phyloP scores from a whole-genome alignment of 1,140 invertebrate species.

The Elymnias hypermnestra region DNA sequence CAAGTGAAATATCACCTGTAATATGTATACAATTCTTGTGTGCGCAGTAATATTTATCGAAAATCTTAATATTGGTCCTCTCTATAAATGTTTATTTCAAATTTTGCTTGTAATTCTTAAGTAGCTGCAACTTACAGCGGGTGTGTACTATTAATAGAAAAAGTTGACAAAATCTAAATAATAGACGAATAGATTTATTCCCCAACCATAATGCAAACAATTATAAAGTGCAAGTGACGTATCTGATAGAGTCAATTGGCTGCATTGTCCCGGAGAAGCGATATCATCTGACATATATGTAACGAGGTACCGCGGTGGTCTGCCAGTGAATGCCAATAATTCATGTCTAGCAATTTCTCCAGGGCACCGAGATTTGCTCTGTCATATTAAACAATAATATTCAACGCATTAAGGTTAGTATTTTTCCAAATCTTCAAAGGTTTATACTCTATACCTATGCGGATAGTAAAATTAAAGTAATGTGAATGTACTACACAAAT shows the following conservation, averaged over 20 bases:
- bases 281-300: conserved; percentile 19
- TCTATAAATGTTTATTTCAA: background rate
- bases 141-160: no score
- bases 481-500: no score
- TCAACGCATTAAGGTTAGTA: background rate
- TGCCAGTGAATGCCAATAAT: conserved; percentile 15
- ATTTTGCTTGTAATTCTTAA: background rate
- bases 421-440: no score
- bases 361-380: conserved; percentile 9
- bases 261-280: conserved; percentile 3
- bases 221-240: conserved; percentile 12
- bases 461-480: no score
- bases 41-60: no score
- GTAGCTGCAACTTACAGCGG: no score
- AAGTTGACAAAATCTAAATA: no score
- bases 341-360: conserved; percentile 14
- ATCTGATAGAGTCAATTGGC: conserved; percentile 7
- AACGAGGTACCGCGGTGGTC: conserved; percentile 22
- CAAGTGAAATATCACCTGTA: no score
- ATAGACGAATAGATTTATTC: conserved; percentile 1
- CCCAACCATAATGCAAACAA: conserved; percentile 2
- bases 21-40: no score
- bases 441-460: no score
- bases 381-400: conserved; percentile 7
- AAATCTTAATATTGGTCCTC: no score